Base-by-base conservation (phyloP, 2,797 vertebrate species). In the Mormyrus proboscirostris region DNA sequence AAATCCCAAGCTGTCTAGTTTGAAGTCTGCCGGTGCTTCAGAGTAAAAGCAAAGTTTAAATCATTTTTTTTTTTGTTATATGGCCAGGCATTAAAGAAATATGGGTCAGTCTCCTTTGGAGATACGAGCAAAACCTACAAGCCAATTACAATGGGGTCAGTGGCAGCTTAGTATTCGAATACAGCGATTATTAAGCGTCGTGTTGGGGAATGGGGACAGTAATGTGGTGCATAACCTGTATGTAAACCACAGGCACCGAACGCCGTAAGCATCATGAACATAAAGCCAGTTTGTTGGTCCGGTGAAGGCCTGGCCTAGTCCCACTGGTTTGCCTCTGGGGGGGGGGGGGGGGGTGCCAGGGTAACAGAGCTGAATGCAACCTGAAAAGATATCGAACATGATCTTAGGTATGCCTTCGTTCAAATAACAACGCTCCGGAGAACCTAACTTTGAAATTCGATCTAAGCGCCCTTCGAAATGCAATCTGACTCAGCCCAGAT, bases 391-490 rank as follows among this genome's bases (percentile, higher is more conserved):
- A 55, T n/a, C 47, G 41, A 55, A 51, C 50, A 29, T 51, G 12
- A 88, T 69, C 88, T 88, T 88, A 88, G 29, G n/a, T 51, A 88
- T 65, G 49, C 47, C 49, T 53, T 50, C 49, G 49, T 41, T 87
- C 29, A 49, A 88, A 69, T 50, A 87, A 87, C 33, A 87, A 59
- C 16, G n/a, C 3, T 49, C 5, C 0, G 29, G 25, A 85, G 83
- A 85, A 51, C 83, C 44, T 85, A 51, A 51, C 83, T 51, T 85
- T 76, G 69, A 76, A 76, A 76, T 76, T 41, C 14, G 38, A 76
- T 76, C 69, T 41, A 76, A 41, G 29, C 38, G 4, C 12, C 69
- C 69, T 76, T 38, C 69, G 69, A 76, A 76, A 76, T 41, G 14
- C 69, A 76, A 76, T 76, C 69, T 2, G 2, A 38, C 69, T 76